phyloP scores from a whole-genome alignment of 2,797 vertebrate species.

The Acipenser oxyrinchus region DNA sequence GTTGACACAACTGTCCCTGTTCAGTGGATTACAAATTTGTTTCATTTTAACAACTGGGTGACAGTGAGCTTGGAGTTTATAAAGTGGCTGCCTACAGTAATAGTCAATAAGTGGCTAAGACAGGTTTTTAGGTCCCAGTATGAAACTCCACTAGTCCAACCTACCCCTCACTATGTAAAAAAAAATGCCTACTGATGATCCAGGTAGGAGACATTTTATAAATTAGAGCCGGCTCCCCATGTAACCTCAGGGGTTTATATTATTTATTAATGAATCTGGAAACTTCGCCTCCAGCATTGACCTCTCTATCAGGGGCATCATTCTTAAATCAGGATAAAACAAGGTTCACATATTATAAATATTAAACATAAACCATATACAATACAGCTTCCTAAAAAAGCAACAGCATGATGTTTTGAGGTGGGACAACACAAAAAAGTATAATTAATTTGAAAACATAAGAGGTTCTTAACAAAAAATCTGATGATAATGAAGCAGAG shows the following conservation, averaged over 20 bases:
- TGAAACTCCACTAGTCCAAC: too few species aligned
- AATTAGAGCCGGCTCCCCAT: too few species aligned
- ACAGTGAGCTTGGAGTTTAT: too few species aligned
- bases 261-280: not conserved
- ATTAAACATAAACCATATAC: not conserved
- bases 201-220: too few species aligned
- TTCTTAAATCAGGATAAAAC: not conserved
- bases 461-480: constrained; percentile 58
- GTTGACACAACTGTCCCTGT: too few species aligned
- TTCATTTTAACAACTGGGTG: too few species aligned
- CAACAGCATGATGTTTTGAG: constrained; percentile 56
- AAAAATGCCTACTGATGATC: too few species aligned
- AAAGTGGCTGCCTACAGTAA: too few species aligned
- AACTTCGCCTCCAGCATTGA: not conserved
- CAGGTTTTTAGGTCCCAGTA: too few species aligned
- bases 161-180: too few species aligned
- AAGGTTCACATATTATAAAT: not conserved
- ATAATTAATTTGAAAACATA: constrained; percentile 55
- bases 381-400: not conserved
- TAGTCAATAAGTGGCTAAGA: too few species aligned
- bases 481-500: constrained; percentile 54
- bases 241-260: not conserved
- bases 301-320: not conserved
- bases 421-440: constrained; percentile 50
- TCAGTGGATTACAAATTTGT: too few species aligned